Conservation (phyloP, 2,888 invertebrate species). For the Fissipunctia ypsillon region DNA sequence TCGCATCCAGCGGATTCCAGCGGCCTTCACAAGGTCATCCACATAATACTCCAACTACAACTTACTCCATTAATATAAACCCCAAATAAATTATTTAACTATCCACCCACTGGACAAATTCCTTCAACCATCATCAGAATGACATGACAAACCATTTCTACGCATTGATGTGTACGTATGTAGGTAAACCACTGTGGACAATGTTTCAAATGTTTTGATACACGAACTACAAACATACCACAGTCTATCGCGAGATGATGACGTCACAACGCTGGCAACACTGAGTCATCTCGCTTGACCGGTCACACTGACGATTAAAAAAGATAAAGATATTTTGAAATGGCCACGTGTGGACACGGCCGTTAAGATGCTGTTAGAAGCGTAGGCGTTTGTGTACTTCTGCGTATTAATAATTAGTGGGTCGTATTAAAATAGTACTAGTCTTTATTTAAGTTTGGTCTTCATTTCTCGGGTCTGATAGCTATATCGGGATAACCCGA, state of each 20-base stretch:
- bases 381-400: conserved; percentile 56
- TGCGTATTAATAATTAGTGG: conserved; percentile 44
- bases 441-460: no score
- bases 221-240: conserved; percentile 36
- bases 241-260: conserved; percentile 26
- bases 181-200: conserved; percentile 23
- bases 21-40: background rate
- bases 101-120: conserved; percentile 1
- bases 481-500: no score
- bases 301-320: conserved; percentile 70
- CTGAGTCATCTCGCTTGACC: conserved; percentile 68
- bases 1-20: background rate
- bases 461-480: no score
- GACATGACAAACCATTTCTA: conserved; percentile 24
- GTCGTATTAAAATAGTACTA: conserved; percentile 37
- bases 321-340: conserved; percentile 72
- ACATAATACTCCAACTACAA: background rate
- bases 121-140: background rate
- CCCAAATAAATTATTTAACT: background rate
- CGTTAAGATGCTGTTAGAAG: conserved; percentile 34
- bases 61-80: conserved; percentile 8
- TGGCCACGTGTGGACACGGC: conserved; percentile 67
- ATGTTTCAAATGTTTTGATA: conserved; percentile 41
- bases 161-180: no score
- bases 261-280: conserved; percentile 34